Evolutionary conservation across 2,888 invertebrate genomes (phyloP), one percentile per base, ranked within the genome.

Genomic region (Ganaspis brasiliensis): DNA sequence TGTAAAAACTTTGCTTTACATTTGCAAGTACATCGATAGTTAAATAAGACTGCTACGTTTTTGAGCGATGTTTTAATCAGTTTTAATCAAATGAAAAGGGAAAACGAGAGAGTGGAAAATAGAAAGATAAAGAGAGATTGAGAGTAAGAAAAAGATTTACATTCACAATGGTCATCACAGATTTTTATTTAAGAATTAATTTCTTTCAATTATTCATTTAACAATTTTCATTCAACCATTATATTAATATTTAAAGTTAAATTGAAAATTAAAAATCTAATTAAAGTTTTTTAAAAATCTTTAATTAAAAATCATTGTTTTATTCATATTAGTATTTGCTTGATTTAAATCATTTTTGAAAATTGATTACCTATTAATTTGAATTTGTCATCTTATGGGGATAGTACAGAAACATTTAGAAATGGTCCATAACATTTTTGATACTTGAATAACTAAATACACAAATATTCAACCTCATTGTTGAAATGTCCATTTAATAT

Each of bases 21-120:
- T 67, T 24, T 67, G 63, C 21, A 67, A 67, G 45, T 24, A 49
- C 67, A 67, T 67, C 45, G 67, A 67, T 24, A 49, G n/a, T 67
- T 67, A 10, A 67, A 67, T 67, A 10, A 45, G 67, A 67, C 8
- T 67, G 40, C n/a, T 67, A 24, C 40, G 52, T 19, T 26, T n/a
- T 67, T 45, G 24, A 67, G 67, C 67, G 40, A 67, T 45, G 9
- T 67, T 67, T 67, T 45, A 24, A 14, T n/a, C 26, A 45, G 4
- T 45, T 49, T 8, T 6, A 49, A 49, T 49, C 10, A 45, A 24
- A 45, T 24, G 45, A 45, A 67, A 14, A 67, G 8, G n/a, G 40
- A 45, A 24, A 63, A 61, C 21, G 14, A 63, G 63, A 63, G 63
- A 63, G n/a, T 40, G 45, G 45, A 67, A 45, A 40, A 67, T 40